These are phyloP conservation scores for Myotis brandtii DNA, from an alignment of 2,113 vertebrate genomes.

Conservation along the genomic window DNA sequence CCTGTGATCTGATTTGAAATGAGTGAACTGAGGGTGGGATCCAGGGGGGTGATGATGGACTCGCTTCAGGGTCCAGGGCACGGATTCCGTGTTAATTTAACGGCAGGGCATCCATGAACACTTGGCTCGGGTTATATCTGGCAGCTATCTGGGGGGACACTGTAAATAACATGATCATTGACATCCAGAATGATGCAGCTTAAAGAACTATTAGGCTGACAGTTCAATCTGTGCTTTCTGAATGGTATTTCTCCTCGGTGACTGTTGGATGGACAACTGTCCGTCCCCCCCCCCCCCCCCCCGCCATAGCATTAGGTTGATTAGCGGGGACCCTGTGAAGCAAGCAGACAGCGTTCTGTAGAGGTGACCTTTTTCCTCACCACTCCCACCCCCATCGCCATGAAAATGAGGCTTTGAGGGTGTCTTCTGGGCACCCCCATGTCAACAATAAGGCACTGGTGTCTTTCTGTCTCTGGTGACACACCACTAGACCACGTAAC, in stretches of 20 bases:
- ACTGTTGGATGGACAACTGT: conserved; percentile 78
- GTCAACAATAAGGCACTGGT: conserved; percentile 80
- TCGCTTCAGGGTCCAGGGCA: conserved; percentile 64
- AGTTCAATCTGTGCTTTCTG: conserved; percentile 48
- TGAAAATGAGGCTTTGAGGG: conserved; percentile 83
- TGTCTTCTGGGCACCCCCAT: conserved; percentile 77
- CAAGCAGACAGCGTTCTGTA: conserved; percentile 78
- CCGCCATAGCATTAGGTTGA: conserved; percentile 76
- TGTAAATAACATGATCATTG: background rate
- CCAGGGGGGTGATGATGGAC: conserved; percentile 48
- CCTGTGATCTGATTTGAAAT: conserved; percentile 82
- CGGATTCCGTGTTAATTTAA: conserved; percentile 36
- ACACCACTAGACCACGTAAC: conserved; percentile 83
- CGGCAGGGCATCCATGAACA: conserved; percentile 7
- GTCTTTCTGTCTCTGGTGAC: conserved; percentile 83
- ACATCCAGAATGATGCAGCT: background rate
- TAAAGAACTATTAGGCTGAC: conserved; percentile 3
- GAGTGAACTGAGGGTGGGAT: conserved; percentile 76
- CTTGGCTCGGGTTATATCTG: conserved; percentile 33
- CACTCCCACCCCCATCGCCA: conserved; percentile 47
- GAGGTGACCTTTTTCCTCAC: conserved; percentile 80
- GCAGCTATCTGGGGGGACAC: background rate
- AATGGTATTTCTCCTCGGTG: conserved; percentile 35
- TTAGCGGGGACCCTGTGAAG: conserved; percentile 82
- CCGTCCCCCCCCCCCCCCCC: conserved; percentile 65